Conservation (phyloP, 2,797 vertebrate species). For the Sebastolobus altivelis region DNA sequence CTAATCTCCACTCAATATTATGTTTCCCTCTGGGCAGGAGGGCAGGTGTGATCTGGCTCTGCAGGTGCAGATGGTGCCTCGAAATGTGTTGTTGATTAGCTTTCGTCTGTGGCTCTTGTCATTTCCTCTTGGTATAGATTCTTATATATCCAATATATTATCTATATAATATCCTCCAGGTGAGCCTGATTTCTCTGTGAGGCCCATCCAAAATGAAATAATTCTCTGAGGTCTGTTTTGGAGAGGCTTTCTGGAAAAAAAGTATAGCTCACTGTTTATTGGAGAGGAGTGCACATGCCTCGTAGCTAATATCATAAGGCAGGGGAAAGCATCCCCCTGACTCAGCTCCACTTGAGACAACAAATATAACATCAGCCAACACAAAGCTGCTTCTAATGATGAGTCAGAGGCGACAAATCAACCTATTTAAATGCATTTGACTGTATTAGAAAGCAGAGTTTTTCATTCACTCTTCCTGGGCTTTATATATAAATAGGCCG, state of each 20-base stretch:
- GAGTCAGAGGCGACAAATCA: conserved; percentile 68
- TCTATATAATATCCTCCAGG: conserved; percentile 35
- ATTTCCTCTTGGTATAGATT: conserved; percentile 33
- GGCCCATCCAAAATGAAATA: conserved; percentile 34
- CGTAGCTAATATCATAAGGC: conserved; percentile 61
- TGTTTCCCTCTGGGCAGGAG: conserved; percentile 65
- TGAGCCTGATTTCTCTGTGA: conserved; percentile 44
- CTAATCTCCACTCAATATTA: conserved; percentile 70
- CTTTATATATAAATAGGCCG: conserved; percentile 60
- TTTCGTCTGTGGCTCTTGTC: conserved; percentile 36
- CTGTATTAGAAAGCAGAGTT: conserved; percentile 41
- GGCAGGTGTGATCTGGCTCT: conserved; percentile 65
- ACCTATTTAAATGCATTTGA: conserved; percentile 50
- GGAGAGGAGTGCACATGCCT: conserved; percentile 38
- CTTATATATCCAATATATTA: conserved; percentile 28
- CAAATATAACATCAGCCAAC: conserved; percentile 78
- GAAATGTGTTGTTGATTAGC: conserved; percentile 51
- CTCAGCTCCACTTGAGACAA: conserved; percentile 76
- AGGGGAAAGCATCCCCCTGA: conserved; percentile 61
- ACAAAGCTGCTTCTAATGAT: conserved; percentile 67
- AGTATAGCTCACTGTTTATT: conserved; percentile 17
- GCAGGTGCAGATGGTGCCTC: conserved; percentile 74
- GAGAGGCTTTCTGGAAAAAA: neutral
- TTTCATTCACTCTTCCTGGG: conserved; percentile 37
- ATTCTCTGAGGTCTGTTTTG: conserved; percentile 33